A percentile compares a stretch with the other conserved stretches of the same genome.
phyloP scores from a whole-genome alignment of 2,888 invertebrate species.

The Kuschelorhynchus macadamiae region DNA sequence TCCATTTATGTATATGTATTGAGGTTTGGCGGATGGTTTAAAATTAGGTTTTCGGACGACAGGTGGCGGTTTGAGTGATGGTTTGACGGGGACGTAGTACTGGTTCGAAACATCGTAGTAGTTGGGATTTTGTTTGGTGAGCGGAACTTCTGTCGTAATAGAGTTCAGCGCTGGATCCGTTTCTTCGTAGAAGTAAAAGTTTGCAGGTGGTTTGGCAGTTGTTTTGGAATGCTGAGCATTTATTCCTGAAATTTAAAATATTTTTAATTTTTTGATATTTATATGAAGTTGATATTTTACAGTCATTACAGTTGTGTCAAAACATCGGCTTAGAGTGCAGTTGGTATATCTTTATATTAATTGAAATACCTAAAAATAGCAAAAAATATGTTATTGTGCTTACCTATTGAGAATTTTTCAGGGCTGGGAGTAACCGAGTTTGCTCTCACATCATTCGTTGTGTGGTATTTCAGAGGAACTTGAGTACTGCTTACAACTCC shows the following conservation, averaged over 20 bases:
- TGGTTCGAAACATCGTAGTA: slow-evolving; percentile 41
- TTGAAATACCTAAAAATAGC: no score
- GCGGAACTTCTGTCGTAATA: slow-evolving; percentile 51
- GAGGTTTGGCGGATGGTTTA: slow-evolving; percentile 51
- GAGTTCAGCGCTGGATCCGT: slow-evolving; percentile 49
- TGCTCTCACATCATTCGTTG: slow-evolving; percentile 71
- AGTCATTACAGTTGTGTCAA: no score
- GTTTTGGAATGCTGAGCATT: slow-evolving; percentile 38
- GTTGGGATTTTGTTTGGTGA: slow-evolving; percentile 48
- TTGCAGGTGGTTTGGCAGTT: slow-evolving; percentile 69
- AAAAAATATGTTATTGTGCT: not conserved
- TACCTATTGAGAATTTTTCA: slow-evolving; percentile 48
- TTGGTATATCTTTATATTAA: no score
- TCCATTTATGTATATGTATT: slow-evolving; percentile 63
- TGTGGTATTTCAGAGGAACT: slow-evolving; percentile 76
- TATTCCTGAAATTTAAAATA: slow-evolving; percentile 20
- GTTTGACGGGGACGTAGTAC: slow-evolving; percentile 40
- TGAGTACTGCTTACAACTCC: slow-evolving; percentile 72
- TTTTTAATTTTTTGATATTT: no score
- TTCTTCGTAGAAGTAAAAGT: slow-evolving; percentile 81
- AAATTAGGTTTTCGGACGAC: slow-evolving; percentile 55
- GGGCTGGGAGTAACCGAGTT: slow-evolving; percentile 69
- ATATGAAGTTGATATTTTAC: no score
- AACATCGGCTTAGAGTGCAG: no score
- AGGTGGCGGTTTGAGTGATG: slow-evolving; percentile 35